Evolutionary conservation across 23 tunicate genomes (phyloP), one percentile per base, ranked within the genome.

Genomic region (Ciona savignyi): DNA sequence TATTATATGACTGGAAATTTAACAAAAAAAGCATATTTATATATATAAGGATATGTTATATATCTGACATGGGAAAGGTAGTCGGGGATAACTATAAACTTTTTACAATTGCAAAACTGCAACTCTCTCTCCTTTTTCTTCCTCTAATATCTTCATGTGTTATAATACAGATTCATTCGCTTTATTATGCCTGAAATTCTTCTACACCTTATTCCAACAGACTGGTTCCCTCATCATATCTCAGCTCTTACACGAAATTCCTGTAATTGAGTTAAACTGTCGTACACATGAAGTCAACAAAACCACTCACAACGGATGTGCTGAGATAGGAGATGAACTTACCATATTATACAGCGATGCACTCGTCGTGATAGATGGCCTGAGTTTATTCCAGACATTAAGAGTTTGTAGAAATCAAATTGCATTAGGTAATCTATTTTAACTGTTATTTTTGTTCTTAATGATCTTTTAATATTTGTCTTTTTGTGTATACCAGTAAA

Each of bases 321-420:
- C 51, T 4, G 33, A 4, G 1, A 25, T 4, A 69, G 27, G 27
- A 63, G 96, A 88, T 51, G 96, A 82, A 63, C 61, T 88, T 26
- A 88, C 96, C 1, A 67, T 88, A 21, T 68, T 88, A 42, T 79
- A 88, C 60, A 77, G 30, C 6, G 88, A 82, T 61, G 70, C 80
- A 2, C 72, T 79, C 29, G 60, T 88, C 15, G 65, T 63, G 3
- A 35, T 88, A 6, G 96, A 88, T 23, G 96, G 96, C 21, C 82
- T 88, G 24, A 77, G 88, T 64, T 74, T 88, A 76, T 88, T 88
- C 72, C 96, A 88, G 60, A 88, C 96, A 19, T 49, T 88, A 30
- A 34, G 96, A 28, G 88, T 84, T 3, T 88, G 96, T 64, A 77
- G 96, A 48, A 88, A 77, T 73, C 88, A 88, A 77, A 33, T 82